Evolutionary conservation across 2,888 invertebrate genomes (phyloP), one percentile per base, ranked within the genome.

Genomic region (Agrochola lychnidis): DNA sequence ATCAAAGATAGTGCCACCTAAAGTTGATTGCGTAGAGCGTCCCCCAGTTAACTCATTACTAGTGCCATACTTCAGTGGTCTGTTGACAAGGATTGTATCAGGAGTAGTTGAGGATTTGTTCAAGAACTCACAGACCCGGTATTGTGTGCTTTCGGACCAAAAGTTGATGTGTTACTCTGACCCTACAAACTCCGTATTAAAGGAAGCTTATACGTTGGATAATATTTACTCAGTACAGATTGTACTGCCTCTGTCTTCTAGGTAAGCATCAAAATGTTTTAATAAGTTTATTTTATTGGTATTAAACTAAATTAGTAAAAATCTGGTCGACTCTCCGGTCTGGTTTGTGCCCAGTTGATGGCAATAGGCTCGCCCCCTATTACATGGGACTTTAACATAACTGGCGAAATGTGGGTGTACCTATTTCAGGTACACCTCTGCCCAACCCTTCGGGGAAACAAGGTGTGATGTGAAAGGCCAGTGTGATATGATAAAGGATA

Each of bases 111-210:
- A 98, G 86, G 98, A 98, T 84, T 95, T 98, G 75, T 97, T 98
- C 71, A 98, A 98, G 82, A 98, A 98, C 91, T 97, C 98, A 90
- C 98, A 98, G 82, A 97, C 97, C n/a, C 97, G 98, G 62, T 98
- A 97, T 94, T 98, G 98, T 90, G 97, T 98, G 61, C 92, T 98
- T 42, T 97, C 98, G 7, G 98, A 98, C 84, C 97, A 98, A 64
- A 98, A 98, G 90, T 95, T 99, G 48, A 97, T 97, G 84, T 98
- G 98, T 90, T 98, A 98, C 89, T 95, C 97, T 9, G 98, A 98
- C 90, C 98, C 98, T 85, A 97, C 97, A 73, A 97, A 98, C 94
- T 97, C 97, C 57, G 95, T 97, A 57, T 91, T 98, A 40, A 98
- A 98, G 90, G 98, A 98, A 93, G 95, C 97, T 40, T 97, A 98